Percentiles rank a stretch among this genome's conserved stretches.
These are phyloP conservation scores for Ochotona curzoniae DNA, from an alignment of 2,113 vertebrate genomes.

Conservation along the genomic window DNA sequence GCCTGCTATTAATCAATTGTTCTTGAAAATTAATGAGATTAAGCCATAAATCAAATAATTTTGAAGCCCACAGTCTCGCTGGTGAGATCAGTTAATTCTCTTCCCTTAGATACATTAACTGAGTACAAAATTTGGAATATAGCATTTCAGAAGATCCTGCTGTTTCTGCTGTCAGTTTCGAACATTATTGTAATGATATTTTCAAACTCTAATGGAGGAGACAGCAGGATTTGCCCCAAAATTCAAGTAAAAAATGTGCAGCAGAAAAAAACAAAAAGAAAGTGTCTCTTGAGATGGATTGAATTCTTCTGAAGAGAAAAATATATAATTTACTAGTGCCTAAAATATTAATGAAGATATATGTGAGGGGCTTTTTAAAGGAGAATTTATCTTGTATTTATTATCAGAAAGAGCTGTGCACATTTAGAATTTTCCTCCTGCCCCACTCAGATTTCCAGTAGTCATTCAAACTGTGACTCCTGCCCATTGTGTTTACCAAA, in stretches of 20 bases:
- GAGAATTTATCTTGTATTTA: conserved; percentile 59
- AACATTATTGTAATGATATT: conserved; percentile 33
- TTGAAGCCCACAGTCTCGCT: neutral
- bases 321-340: conserved; percentile 72
- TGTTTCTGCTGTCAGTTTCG: neutral
- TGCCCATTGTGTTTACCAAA: conserved; percentile 74
- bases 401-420: conserved; percentile 46
- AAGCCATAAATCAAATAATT: conserved; percentile 67
- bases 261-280: neutral
- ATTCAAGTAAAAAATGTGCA: conserved; percentile 47
- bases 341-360: conserved; percentile 76
- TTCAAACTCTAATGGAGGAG: conserved; percentile 50
- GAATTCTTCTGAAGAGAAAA: conserved; percentile 76
- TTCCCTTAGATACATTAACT: conserved; percentile 32
- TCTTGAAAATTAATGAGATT: conserved; percentile 65
- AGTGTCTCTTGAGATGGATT: conserved; percentile 44
- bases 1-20: conserved; percentile 46
- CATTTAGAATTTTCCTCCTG: conserved; percentile 49
- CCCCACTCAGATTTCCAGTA: neutral
- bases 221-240: conserved; percentile 45
- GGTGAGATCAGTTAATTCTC: conserved; percentile 18
- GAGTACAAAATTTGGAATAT: neutral
- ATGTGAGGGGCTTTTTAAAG: conserved; percentile 54
- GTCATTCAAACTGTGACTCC: conserved; percentile 58
- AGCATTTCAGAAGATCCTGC: conserved; percentile 40